Percentiles rank a stretch among this genome's conserved stretches.
Conservation (phyloP, 2,113 vertebrate genomes). For the Eleginops maclovinus region DNA sequence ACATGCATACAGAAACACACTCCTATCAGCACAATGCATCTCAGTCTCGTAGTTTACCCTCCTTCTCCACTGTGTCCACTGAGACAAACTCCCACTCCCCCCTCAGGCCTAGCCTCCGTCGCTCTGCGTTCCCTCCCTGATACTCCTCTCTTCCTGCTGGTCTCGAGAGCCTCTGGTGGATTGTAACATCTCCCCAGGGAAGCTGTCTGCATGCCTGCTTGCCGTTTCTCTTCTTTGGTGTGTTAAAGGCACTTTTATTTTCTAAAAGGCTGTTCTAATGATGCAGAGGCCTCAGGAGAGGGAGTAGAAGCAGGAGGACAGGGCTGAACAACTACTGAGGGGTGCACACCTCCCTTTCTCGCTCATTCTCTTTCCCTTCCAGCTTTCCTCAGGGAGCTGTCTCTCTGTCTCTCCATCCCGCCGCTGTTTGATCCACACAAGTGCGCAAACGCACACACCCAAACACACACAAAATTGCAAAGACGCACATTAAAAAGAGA, state of each 20-base stretch:
- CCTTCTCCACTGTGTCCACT: constrained; percentile 39
- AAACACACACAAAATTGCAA: constrained; percentile 7
- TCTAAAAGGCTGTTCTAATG: constrained; percentile 74
- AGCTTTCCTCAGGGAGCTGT: constrained; percentile 61
- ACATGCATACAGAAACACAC: constrained; percentile 42
- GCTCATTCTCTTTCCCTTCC: constrained; percentile 35
- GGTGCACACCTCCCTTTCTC: constrained; percentile 53
- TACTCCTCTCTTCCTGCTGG: constrained; percentile 58
- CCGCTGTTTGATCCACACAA: constrained; percentile 63
- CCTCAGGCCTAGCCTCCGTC: constrained; percentile 61
- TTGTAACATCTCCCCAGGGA: constrained; percentile 72
- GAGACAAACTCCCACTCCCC: constrained; percentile 60
- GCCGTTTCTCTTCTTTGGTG: constrained; percentile 61
- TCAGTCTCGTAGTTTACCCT: constrained; percentile 38
- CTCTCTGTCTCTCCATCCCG: constrained; percentile 53
- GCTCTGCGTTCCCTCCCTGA: constrained; percentile 53
- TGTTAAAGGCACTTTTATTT: constrained; percentile 74
- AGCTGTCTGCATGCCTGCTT: constrained; percentile 45
- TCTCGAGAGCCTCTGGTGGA: constrained; percentile 69
- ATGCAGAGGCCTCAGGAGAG: constrained; percentile 67
- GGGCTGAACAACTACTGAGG: constrained; percentile 49
- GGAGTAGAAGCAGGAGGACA: constrained; percentile 60
- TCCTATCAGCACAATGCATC: constrained; percentile 28
- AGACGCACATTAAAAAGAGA: constrained; percentile 24
- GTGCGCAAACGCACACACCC: constrained; percentile 16